Conservation (phyloP, 2,888 invertebrate species). For the Synanthedon vespiformis region DNA sequence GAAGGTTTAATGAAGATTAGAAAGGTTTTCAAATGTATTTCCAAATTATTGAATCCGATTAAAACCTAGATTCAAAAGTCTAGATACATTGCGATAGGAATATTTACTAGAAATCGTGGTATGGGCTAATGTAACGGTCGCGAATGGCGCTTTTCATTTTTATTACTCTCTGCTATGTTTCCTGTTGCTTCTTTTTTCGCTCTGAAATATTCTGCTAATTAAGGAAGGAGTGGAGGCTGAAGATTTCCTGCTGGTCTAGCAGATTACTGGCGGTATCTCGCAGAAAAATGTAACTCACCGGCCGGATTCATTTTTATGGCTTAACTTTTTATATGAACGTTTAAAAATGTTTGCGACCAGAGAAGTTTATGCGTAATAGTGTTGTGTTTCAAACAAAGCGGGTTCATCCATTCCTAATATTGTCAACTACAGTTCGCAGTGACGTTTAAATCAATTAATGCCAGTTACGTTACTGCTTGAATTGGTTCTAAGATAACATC, state of each 20-base stretch:
- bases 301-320: slow-evolving; percentile 40
- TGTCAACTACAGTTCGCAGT: background rate
- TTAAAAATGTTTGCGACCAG: slow-evolving; percentile 19
- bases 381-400: background rate
- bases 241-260: slow-evolving; percentile 60
- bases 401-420: background rate
- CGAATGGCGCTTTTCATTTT: slow-evolving; percentile 37
- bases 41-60: background rate
- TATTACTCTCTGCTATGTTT: slow-evolving; percentile 48
- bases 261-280: slow-evolving; percentile 53
- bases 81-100: too few relatives aligned
- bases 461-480: slow-evolving; percentile 25
- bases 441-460: slow-evolving; percentile 28
- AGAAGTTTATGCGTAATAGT: background rate
- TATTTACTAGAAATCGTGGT: slow-evolving; percentile 33
- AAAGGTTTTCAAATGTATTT: background rate
- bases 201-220: slow-evolving; percentile 63
- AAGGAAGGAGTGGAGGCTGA: slow-evolving; percentile 59
- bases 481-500: slow-evolving; percentile 42
- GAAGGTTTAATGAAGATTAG: background rate
- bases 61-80: background rate
- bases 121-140: slow-evolving; percentile 45
- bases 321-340: slow-evolving; percentile 32
- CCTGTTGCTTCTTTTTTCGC: slow-evolving; percentile 52
- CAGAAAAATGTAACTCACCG: slow-evolving; percentile 45